phyloP scores from a whole-genome alignment of 2,888 invertebrate species.

The Drosophila nr. perissopoda region DNA sequence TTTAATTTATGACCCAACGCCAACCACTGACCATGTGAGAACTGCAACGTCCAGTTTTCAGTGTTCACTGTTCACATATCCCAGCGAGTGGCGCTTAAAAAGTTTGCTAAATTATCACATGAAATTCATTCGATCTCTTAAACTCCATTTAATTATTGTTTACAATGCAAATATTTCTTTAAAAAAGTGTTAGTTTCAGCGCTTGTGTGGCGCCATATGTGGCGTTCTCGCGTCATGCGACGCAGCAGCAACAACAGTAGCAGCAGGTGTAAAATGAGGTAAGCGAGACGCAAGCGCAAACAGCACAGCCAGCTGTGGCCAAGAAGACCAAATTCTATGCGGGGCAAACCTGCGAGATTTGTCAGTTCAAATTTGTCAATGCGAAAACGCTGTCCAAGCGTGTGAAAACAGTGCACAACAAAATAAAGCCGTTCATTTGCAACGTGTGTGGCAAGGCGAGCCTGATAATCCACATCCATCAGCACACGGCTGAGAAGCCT shows the following conservation, averaged over 20 bases:
- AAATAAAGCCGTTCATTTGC: conserved; percentile 90
- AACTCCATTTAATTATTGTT: not conserved
- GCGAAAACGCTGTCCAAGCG: conserved; percentile 89
- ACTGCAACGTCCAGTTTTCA: conserved; percentile 13
- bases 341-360: conserved; percentile 89
- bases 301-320: conserved; percentile 28
- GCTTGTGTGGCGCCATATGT: conserved; percentile 88
- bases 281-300: conserved; percentile 25
- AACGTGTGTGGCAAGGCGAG: conserved; percentile 91
- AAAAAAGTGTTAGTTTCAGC: conserved; percentile 70
- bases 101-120: conserved; percentile 5
- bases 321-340: conserved; percentile 86
- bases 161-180: not conserved
- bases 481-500: conserved; percentile 92
- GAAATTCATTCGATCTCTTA: not conserved
- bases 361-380: conserved; percentile 89
- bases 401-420: conserved; percentile 90
- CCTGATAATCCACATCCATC: conserved; percentile 89
- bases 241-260: not conserved
- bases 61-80: conserved; percentile 2
- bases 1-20: conserved; percentile 69
- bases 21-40: conserved; percentile 33
- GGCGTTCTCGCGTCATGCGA: conserved; percentile 81
- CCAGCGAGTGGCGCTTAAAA: conserved; percentile 26
- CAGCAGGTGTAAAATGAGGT: conserved; percentile 45